Evolutionary conservation across 2,888 invertebrate species (phyloP), one percentile per base, ranked within the genome.

Genomic region (Ctenicera cuprea): DNA sequence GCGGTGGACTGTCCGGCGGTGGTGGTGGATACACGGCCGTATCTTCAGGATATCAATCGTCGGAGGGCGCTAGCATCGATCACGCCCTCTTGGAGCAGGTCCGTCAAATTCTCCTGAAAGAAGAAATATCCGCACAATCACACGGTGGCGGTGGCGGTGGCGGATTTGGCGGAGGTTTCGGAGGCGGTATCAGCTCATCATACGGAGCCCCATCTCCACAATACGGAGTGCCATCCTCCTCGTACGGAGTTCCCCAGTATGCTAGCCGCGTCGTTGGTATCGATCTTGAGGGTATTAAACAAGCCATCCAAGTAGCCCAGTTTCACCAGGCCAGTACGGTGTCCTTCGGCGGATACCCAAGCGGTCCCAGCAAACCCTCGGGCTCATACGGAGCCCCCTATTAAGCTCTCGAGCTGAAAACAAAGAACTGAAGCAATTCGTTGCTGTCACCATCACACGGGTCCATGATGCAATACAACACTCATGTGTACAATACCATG

Each of bases 241-340:
- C 89, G 75, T 93, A 93, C 87, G 93, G 93, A 76, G 93, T 89
- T 77, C 93, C 87, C 83, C 88, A 86, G 83, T 84, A 83, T 75
- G 85, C 87, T 76, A 81, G 83, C 71, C 91, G 93, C 81, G 95
- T 95, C 69, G 94, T 95, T 80, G 95, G 95, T 79, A 93, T 95
- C 87, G 93, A 94, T 87, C 92, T 95, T 77, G 95, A 95, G 82
- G 95, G 94, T 77, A 94, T 95, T 83, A 94, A 94, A 83, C 95
- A 95, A 83, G 95, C 95, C 81, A 94, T 95, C 88, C 95, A 95
- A 86, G 95, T 95, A 77, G 95, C 95, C 50, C 95, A 95, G 84
- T 95, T 92, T 90, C 91, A 93, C 80, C 94, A 95, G 88, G 87
- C 89, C 77, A 88, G 89, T 86, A 88, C 90, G 81, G 90, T 90